A percentile compares a stretch with the other conserved stretches of the same genome.
phyloP scores from a whole-genome alignment of 2,888 invertebrate genomes.

The Teinopalpus imperialis region DNA sequence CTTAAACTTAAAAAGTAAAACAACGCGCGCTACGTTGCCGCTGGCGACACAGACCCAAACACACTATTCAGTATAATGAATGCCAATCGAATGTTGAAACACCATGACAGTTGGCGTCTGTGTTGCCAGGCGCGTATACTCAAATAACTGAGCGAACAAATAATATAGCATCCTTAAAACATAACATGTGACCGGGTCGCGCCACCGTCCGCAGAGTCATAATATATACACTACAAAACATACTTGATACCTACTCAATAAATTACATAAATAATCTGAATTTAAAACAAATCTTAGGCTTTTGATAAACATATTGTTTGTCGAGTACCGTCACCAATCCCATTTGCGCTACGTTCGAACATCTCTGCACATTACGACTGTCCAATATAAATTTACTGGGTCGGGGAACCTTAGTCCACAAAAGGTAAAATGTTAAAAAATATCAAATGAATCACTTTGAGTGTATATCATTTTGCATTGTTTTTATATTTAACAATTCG shows the following conservation, averaged over 20 bases:
- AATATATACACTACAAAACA: slow-evolving; percentile 50
- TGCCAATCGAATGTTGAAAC: no score
- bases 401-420: neutral
- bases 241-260: slow-evolving; percentile 74
- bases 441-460: no score
- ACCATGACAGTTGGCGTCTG: slow-evolving; percentile 4
- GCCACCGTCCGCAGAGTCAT: slow-evolving; percentile 50
- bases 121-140: slow-evolving; percentile 34
- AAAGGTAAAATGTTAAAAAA: no score
- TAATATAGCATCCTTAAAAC: slow-evolving; percentile 44
- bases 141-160: slow-evolving; percentile 45
- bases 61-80: neutral
- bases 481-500: neutral
- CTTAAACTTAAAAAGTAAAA: slow-evolving; percentile 30
- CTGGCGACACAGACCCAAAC: slow-evolving; percentile 30
- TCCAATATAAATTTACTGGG: slow-evolving; percentile 4
- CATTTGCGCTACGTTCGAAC: slow-evolving; percentile 34
- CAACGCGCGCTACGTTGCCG: slow-evolving; percentile 25
- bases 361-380: slow-evolving; percentile 23
- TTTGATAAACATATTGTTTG: slow-evolving; percentile 61
- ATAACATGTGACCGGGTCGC: slow-evolving; percentile 41
- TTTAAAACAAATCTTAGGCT: slow-evolving; percentile 79
- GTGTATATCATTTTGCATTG: neutral
- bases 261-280: slow-evolving; percentile 81
- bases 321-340: slow-evolving; percentile 44